Conservation (phyloP, 2,888 invertebrate genomes). For the Willowsia nigromaculata region DNA sequence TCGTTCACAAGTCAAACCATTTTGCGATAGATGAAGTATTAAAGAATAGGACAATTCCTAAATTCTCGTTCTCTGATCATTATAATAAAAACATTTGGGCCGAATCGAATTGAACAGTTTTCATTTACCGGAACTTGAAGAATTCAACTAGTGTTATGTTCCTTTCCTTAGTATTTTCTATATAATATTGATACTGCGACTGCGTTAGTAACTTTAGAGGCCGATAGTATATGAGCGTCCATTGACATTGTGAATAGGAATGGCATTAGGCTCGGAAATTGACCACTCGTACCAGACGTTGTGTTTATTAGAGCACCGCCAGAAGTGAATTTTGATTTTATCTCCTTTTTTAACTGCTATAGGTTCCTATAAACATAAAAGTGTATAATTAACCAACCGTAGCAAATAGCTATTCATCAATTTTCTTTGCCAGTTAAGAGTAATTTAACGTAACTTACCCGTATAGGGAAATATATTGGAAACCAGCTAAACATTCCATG, state of each 20-base stretch:
- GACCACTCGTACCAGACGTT: conserved; percentile 99
- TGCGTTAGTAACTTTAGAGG: conserved; percentile 80
- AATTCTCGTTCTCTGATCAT: no score
- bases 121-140: no score
- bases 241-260: conserved; percentile 86
- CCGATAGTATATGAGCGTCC: conserved; percentile 88
- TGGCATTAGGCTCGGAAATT: conserved; percentile 83
- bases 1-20: no score
- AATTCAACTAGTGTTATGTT: neutral
- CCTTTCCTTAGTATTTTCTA: neutral
- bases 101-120: no score
- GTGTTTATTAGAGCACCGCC: conserved; percentile 89
- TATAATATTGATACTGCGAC: neutral
- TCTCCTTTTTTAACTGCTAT: conserved; percentile 87
- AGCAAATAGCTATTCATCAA: neutral
- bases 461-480: conserved; percentile 95
- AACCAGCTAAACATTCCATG: conserved; percentile 99
- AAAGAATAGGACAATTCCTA: no score
- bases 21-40: no score
- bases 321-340: conserved; percentile 89
- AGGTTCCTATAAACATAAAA: conserved; percentile 84
- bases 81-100: no score
- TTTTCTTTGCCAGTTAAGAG: no score
- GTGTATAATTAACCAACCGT: neutral
- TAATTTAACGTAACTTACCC: conserved; percentile 82